Evolutionary conservation across 2,888 invertebrate genomes (phyloP).

Genomic region (Amorpha juglandis): DNA sequence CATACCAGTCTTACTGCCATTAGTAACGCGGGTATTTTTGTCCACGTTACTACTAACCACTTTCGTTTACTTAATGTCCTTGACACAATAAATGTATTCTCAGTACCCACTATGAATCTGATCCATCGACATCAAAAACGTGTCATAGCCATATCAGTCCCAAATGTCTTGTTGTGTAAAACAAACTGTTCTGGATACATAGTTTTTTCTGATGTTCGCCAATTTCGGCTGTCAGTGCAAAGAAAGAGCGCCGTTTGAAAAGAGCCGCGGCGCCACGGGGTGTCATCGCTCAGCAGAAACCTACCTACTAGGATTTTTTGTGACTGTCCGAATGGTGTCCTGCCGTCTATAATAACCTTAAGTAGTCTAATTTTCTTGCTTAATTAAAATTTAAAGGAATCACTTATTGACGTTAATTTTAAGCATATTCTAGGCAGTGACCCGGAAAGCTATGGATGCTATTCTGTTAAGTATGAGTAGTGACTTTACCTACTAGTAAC

Average conservation of each 20-base stretch:
- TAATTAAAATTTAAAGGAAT: background rate
- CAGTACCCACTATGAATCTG: slow-evolving; percentile 46
- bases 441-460: too few species aligned
- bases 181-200: slow-evolving; percentile 70
- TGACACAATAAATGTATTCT: background rate
- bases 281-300: slow-evolving; percentile 72
- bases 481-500: too few species aligned
- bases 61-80: too few species aligned
- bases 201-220: slow-evolving; percentile 68
- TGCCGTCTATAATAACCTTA: slow-evolving; percentile 20
- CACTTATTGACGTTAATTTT: background rate
- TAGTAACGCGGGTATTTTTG: too few species aligned
- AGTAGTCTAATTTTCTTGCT: slow-evolving; percentile 16
- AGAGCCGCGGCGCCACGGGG: slow-evolving; percentile 73
- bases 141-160: slow-evolving; percentile 63
- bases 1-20: too few species aligned
- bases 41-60: too few species aligned
- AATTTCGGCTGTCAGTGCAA: slow-evolving; percentile 79
- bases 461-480: too few species aligned
- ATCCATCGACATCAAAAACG: slow-evolving; percentile 64
- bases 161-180: slow-evolving; percentile 74
- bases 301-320: slow-evolving; percentile 56
- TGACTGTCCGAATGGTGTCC: slow-evolving; percentile 28
- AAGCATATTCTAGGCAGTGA: background rate
- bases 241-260: slow-evolving; percentile 64